A percentile compares a stretch with the other conserved stretches of the same genome.
These are phyloP conservation scores for Nymphalis io DNA, from an alignment of 1,140 invertebrate genomes.

Conservation along the genomic window DNA sequence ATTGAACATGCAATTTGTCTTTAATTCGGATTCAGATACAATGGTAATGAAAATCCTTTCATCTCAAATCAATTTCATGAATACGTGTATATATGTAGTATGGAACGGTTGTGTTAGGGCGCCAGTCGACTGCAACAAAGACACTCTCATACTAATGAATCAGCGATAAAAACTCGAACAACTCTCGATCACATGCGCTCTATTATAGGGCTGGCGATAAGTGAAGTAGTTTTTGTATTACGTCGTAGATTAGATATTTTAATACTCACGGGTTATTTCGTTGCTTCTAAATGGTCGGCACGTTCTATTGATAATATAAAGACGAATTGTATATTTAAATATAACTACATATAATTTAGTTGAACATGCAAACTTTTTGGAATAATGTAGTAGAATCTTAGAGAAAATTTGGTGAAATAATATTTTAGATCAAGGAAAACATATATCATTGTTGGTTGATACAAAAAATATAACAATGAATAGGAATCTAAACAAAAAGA, in stretches of 20 bases:
- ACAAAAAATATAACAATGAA: no score
- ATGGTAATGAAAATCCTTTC: slow-evolving; percentile 64
- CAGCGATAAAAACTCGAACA: slow-evolving; percentile 73
- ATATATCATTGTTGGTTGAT: no score
- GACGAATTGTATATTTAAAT: no score
- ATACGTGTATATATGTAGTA: slow-evolving; percentile 40
- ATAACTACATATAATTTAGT: no score
- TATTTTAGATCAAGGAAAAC: no score
- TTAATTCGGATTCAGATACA: slow-evolving; percentile 63
- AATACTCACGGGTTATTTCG: slow-evolving; percentile 8
- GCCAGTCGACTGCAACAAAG: slow-evolving; percentile 61
- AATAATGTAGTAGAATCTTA: no score
- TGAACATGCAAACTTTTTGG: no score
- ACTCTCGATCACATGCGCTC: slow-evolving; percentile 67
- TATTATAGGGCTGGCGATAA: slow-evolving; percentile 49
- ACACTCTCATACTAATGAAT: slow-evolving; percentile 75
- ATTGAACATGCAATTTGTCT: slow-evolving; percentile 62
- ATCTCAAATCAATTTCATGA: slow-evolving; percentile 69
- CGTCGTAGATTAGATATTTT: slow-evolving; percentile 29
- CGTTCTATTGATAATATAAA: not conserved
- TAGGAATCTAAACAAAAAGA: not conserved
- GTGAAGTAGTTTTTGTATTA: slow-evolving; percentile 27
- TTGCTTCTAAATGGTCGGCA: not conserved
- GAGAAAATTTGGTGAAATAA: no score
- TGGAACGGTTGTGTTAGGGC: slow-evolving; percentile 46